Evolutionary conservation across 2,113 vertebrate species (phyloP), one percentile per base, ranked within the genome.

Genomic region (Scartelaos histophorus): DNA sequence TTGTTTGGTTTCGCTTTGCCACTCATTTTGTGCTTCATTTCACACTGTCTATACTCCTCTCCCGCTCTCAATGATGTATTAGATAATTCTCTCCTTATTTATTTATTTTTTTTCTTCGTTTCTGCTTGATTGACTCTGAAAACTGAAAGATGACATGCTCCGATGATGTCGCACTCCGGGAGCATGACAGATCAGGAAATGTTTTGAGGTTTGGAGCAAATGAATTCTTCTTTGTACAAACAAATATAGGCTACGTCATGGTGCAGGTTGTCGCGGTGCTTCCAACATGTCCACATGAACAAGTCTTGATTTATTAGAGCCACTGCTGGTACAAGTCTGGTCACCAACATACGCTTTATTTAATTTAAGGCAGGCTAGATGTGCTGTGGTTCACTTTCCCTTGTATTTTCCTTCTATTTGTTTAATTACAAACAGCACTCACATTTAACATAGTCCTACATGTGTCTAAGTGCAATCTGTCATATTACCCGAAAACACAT

Each of bases 21-120:
- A 70, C 65, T 74, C 46, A 47, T 76, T 81, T 75, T 84, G 53
- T 78, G 70, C 70, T 66, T 81, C 69, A 75, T 81, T 84, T 87
- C 73, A 75, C 69, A 84, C 64, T 71, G 43, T 53, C 66, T 4
- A 61, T 60, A 45, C 57, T 49, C 69, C 51, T 35, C 45, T 45
- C 47, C 43, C 64, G 19, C 3, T 0, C 67, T 13, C 60, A 72
- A 78, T 73, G 47, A 75, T 73, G 17, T 46, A 60, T 74, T 58
- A 45, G 71, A 75, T 67, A 71, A 80, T 78, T 38, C 54, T 35
- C n/a, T 7, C 29, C 38, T 43, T 43, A 43, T 43, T 43, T 51
- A 5, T 75, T 57, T 67, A 49, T 29, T 65, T 38, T 46, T 19
- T 19, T 21, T 10, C 9, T 66, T 21, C 13, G 9, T 66, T 69